These are phyloP conservation scores for Oryzias javanicus DNA, from an alignment of 2,113 vertebrate genomes.

Conservation along the genomic window DNA sequence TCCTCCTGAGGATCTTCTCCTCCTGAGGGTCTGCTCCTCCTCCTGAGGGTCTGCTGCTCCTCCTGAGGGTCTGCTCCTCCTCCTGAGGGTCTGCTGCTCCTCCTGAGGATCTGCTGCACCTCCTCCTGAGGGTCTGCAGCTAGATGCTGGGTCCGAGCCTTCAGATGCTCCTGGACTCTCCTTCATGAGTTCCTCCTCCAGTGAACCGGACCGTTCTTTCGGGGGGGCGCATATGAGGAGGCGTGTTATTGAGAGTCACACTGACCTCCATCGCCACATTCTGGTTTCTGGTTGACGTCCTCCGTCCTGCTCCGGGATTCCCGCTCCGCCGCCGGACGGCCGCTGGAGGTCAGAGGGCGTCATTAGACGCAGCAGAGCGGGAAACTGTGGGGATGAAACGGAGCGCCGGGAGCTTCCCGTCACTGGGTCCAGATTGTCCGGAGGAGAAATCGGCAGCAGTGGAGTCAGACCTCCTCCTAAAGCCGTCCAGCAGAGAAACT, in stretches of 20 bases:
- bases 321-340: slow-evolving; percentile 1
- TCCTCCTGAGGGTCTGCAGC: too few relatives aligned
- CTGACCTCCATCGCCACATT: not conserved
- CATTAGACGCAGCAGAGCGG: not conserved
- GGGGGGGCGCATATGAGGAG: slow-evolving; percentile 25
- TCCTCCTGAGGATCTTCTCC: too few relatives aligned
- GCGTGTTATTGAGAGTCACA: not conserved
- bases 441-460: too few relatives aligned
- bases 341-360: slow-evolving; percentile 7
- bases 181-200: slow-evolving; percentile 27
- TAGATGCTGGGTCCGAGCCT: not conserved
- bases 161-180: not conserved
- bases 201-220: slow-evolving; percentile 10
- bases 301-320: not conserved
- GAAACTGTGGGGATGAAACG: not conserved
- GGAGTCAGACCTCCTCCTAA: too few relatives aligned
- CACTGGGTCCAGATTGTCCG: too few relatives aligned
- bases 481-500: too few relatives aligned
- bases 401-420: slow-evolving; percentile 25
- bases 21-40: too few relatives aligned
- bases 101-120: too few relatives aligned
- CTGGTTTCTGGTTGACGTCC: not conserved
- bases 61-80: too few relatives aligned
- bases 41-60: too few relatives aligned
- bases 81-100: too few relatives aligned